A percentile compares a stretch with the other conserved stretches of the same genome.
These are phyloP conservation scores for Calliphora vomitoria DNA, from an alignment of 2,888 invertebrate genomes.

Conservation along the genomic window DNA sequence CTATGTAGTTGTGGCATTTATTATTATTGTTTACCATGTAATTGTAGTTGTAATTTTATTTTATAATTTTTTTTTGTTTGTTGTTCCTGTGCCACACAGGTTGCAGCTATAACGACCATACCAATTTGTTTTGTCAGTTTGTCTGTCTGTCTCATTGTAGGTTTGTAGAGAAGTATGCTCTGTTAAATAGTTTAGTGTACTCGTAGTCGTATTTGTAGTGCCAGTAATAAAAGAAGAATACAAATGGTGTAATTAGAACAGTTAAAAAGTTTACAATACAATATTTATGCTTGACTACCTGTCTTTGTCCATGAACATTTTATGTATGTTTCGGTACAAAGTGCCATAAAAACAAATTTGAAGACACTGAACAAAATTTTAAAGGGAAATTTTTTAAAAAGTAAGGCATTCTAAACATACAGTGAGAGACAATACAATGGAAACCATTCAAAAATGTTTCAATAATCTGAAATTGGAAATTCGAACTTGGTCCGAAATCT, in stretches of 20 bases:
- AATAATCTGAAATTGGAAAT: too few species aligned
- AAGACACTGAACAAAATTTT: not conserved
- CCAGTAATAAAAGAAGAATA: not conserved
- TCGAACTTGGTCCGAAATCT: too few species aligned
- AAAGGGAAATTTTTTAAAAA: not conserved
- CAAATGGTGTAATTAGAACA: constrained; percentile 57
- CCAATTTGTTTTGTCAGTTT: constrained; percentile 18
- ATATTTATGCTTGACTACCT: constrained; percentile 40
- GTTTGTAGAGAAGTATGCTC: constrained; percentile 1
- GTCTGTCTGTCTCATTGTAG: constrained; percentile 8
- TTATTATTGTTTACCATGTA: constrained; percentile 49
- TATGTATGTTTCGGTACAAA: not conserved
- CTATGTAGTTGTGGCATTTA: constrained; percentile 7
- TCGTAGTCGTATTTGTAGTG: constrained; percentile 2
- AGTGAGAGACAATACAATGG: too few species aligned
- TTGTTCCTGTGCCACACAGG: constrained; percentile 33
- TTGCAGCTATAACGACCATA: constrained; percentile 20
- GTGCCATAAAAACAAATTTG: constrained; percentile 12
- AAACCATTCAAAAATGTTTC: too few species aligned
- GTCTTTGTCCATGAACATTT: constrained; percentile 52
- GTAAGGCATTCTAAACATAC: too few species aligned
- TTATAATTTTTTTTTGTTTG: not conserved
- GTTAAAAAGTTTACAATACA: constrained; percentile 49
- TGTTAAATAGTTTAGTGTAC: not conserved
- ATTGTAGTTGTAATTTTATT: constrained; percentile 38